Evolutionary conservation across 2,797 vertebrate genomes (phyloP), one percentile per base, ranked within the genome.

Genomic region (Phrynocephalus guinanensis): DNA sequence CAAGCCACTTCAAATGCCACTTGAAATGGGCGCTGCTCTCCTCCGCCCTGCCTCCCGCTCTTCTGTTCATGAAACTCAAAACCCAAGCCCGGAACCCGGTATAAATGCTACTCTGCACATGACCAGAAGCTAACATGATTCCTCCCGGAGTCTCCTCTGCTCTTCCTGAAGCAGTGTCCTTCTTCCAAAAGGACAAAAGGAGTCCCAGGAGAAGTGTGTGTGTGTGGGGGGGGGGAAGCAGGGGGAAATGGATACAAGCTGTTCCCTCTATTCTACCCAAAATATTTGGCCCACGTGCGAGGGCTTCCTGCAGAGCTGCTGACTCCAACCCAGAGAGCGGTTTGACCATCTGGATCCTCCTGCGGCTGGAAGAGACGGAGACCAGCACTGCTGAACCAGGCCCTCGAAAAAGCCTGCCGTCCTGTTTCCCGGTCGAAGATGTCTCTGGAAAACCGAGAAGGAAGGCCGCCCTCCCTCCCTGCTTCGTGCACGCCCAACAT

Each of bases 1-100:
- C 11, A 2, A 56, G 38, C 1, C 10, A 22, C 71, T 44, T 1
- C 0, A 10, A 24, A 0, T 0, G 0, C 85, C 79, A 76, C 13
- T 56, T 56, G 52, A 56, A 56, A 56, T 2, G 10, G 38, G 3
- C 11, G 3, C 52, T 56, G 18, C 38, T 67, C n/a, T 16, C 4
- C 20, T 33, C 78, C 22, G 13, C 52, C 26, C 28, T 13, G 26
- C 28, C 44, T 77, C 44, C 48, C 4, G 3, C 8, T 24, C 3
- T 24, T 10, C 9, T 0, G 13, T 56, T 56, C 13, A 13, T 9
- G 52, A 56, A 11, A 56, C 52, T 13, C 8, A 22, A 52, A 2
- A 70, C 9, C 50, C 6, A 3, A 1, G 2, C 76, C 56, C n/a
- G 3, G 6, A 38, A 60, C 22, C n/a, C 5, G 38, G 38, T 44